phyloP scores from a whole-genome alignment of 2,888 invertebrate genomes.

The Petrolisthes manimaculis region DNA sequence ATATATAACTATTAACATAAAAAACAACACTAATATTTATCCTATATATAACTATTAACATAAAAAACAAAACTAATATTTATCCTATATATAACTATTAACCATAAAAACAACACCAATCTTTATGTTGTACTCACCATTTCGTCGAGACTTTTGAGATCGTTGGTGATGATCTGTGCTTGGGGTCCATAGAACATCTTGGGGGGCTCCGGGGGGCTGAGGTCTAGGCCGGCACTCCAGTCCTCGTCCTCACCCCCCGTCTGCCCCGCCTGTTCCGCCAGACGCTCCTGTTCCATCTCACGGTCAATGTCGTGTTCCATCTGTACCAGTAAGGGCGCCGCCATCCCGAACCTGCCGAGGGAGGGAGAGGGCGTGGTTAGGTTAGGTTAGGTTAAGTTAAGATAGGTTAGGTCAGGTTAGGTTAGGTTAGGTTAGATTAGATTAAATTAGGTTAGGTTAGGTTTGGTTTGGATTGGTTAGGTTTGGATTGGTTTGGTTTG shows the following conservation, averaged over 20 bases:
- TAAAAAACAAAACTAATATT: too few relatives aligned
- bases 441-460: neutral
- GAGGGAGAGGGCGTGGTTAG: too few relatives aligned
- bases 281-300: constrained; percentile 73
- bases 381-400: too few relatives aligned
- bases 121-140: constrained; percentile 86
- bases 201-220: constrained; percentile 72
- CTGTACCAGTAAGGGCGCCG: constrained; percentile 89
- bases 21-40: too few relatives aligned
- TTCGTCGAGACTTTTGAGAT: constrained; percentile 94
- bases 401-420: neutral
- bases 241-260: constrained; percentile 72
- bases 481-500: too few relatives aligned
- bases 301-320: constrained; percentile 94
- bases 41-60: too few relatives aligned
- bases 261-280: constrained; percentile 73
- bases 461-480: neutral
- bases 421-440: neutral
- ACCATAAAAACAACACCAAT: too few relatives aligned
- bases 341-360: constrained; percentile 78
- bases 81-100: too few relatives aligned
- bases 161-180: constrained; percentile 91
- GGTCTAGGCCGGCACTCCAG: constrained; percentile 70
- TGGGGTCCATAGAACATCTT: constrained; percentile 78
- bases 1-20: too few relatives aligned